Evolutionary conservation across 2,113 vertebrate species (phyloP).

Genomic region (Hydrochoerus hydrochaeris): DNA sequence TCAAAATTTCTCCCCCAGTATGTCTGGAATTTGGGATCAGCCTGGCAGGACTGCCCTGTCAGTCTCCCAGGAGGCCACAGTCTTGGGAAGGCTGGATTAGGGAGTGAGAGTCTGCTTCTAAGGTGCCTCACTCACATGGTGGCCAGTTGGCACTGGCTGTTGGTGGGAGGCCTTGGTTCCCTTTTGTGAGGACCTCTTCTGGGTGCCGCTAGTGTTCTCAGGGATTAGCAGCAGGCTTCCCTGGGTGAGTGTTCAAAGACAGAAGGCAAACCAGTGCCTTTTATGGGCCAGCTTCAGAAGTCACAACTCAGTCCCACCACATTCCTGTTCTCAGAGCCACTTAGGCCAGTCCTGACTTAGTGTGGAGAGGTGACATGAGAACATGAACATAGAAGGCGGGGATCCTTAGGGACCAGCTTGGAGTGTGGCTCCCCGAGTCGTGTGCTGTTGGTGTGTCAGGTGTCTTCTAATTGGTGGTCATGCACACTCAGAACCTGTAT

Average conservation of each 20-base stretch:
- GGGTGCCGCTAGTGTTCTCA: not conserved
- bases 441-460: not conserved
- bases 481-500: not conserved
- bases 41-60: not conserved
- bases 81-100: not conserved
- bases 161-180: not conserved
- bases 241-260: not conserved
- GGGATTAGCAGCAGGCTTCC: not conserved
- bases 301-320: not conserved
- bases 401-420: not conserved
- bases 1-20: not conserved
- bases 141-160: not conserved
- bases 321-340: not conserved
- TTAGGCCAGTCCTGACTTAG: not conserved
- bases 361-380: not conserved
- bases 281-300: not conserved
- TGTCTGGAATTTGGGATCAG: not conserved
- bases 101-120: not conserved
- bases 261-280: not conserved
- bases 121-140: not conserved
- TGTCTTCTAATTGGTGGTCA: not conserved
- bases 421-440: not conserved
- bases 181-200: not conserved
- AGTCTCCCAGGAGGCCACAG: not conserved
- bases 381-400: not conserved